A percentile compares a stretch with the other conserved stretches of the same genome.
Conservation (phyloP, 2,113 vertebrate genomes). For the Epinephelus fuscoguttatus region DNA sequence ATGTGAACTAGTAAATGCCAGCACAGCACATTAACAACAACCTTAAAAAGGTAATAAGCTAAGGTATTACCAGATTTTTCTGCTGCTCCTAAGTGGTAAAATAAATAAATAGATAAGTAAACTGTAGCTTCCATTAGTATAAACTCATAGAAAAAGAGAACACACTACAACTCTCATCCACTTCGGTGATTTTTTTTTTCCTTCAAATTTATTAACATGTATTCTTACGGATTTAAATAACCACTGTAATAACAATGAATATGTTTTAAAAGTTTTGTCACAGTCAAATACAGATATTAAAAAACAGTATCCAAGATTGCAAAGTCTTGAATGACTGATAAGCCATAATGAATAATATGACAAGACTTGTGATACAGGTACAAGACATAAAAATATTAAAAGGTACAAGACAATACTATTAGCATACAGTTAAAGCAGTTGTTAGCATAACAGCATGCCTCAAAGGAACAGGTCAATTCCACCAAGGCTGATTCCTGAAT, state of each 20-base stretch:
- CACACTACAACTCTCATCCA: no score
- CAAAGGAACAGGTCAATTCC: background rate
- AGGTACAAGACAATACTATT: background rate
- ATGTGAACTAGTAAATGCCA: no score
- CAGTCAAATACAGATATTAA: background rate
- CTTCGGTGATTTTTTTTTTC: no score
- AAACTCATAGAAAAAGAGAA: no score
- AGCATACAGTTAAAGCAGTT: background rate
- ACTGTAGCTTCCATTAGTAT: no score
- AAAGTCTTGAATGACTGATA: constrained; percentile 29
- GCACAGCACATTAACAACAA: no score
- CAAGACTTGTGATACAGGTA: background rate
- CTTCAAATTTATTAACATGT: background rate
- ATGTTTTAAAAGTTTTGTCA: background rate
- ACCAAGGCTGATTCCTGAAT: background rate
- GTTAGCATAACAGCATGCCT: background rate
- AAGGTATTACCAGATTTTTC: no score
- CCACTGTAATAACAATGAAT: background rate
- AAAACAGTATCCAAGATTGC: constrained; percentile 5
- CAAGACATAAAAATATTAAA: background rate
- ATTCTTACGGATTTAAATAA: background rate
- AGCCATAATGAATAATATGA: constrained; percentile 5
- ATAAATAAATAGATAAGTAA: no score
- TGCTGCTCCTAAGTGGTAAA: no score
- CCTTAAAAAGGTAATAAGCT: no score